Evolutionary conservation across 1,140 invertebrate genomes (phyloP).

Genomic region (Drosophila ogumai): DNA sequence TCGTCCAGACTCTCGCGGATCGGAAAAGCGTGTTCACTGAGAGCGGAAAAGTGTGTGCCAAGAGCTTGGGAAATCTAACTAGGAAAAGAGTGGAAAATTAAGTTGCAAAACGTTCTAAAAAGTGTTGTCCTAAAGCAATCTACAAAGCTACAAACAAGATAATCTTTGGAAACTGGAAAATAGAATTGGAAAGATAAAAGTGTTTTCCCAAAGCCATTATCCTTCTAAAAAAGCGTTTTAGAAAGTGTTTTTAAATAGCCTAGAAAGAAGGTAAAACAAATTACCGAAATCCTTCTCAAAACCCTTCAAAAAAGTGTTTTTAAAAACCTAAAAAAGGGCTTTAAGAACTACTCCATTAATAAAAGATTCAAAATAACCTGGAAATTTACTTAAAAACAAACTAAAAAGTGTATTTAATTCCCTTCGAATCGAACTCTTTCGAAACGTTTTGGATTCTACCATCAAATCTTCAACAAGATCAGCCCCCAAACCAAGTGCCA

Average conservation of each 20-base stretch:
- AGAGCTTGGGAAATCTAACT: background rate
- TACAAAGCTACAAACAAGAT: background rate
- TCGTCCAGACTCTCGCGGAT: constrained; percentile 21
- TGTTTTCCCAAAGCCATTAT: background rate
- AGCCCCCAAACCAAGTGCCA: constrained; percentile 13
- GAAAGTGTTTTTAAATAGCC: background rate
- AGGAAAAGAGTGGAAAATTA: background rate
- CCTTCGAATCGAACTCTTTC: background rate
- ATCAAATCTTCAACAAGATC: no score
- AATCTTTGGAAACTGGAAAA: background rate
- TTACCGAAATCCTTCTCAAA: background rate
- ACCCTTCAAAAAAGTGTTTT: background rate
- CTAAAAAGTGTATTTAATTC: background rate
- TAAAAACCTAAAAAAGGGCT: background rate
- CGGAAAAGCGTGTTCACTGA: constrained; percentile 51
- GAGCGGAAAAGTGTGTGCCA: constrained; percentile 2
- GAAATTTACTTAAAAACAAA: no score
- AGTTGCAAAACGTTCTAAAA: background rate
- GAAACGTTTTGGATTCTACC: background rate
- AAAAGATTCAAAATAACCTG: no score
- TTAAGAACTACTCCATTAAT: no score
- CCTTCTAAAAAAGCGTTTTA: background rate
- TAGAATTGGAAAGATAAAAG: background rate
- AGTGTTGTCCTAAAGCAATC: background rate
- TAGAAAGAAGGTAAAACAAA: background rate